Base-by-base conservation (phyloP, 2,797 vertebrate species). In the Sylvilagus floridanus region DNA sequence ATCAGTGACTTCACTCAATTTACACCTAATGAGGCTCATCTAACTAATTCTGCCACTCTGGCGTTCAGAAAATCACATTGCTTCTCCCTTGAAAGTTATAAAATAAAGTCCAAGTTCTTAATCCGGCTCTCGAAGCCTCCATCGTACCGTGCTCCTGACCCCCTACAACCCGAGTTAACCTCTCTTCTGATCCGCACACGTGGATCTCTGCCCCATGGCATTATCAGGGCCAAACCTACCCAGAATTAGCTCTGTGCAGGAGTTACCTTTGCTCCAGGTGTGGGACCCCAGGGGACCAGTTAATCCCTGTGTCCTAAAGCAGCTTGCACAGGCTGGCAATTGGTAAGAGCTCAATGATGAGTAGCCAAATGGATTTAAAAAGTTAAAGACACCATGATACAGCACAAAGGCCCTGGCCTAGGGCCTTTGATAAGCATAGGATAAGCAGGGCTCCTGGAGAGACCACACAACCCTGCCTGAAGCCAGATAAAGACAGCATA, bases 1-100 rank as follows among this genome's bases (percentile, higher is more conserved):
- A 90, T 89, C 88, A 72, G 66, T 28, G 68, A 94, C 22, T 91
- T 71, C 37, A 54, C 7, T 88, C 72, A 42, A 17, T 77, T 87
- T 82, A 50, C 3, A 66, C 4, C 35, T 87, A 84, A 50, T 57
- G 89, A 81, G 68, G 79, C 35, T 10, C 93, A n/a, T 1, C 7
- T 26, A 79, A 42, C 82, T 42, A 78, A 86, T 65, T 68, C 32
- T 28, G 42, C 54, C 42, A 21, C 78, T 90, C 47, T n/a, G 19
- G 5, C 26, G 47, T 86, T 92, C 72, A 66, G 72, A 77, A 83
- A 69, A 84, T 62, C 32, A 37, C 22, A 65, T 8, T 4, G 1
- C 16, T 69, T 52, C 14, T 79, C 57, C 57, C 54, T 54, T 73
- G 14, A 79, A 72, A 69, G 57, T 63, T 73, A 73, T 5, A 82